phyloP scores from a whole-genome alignment of 2,113 vertebrate genomes.

The Euleptes europaea region DNA sequence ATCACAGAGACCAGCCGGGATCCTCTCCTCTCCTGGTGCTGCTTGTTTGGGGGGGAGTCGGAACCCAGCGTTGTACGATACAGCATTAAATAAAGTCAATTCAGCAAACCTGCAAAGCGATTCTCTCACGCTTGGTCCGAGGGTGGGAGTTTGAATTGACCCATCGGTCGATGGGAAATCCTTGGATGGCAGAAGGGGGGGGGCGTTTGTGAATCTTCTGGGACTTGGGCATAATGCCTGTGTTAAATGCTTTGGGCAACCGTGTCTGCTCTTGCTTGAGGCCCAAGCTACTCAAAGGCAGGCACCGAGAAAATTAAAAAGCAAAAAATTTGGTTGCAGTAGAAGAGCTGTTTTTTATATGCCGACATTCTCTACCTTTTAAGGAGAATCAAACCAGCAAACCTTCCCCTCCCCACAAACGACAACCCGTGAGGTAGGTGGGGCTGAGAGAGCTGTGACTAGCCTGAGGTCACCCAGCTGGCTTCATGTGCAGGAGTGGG shows the following conservation, averaged over 20 bases:
- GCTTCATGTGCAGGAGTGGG: too few species aligned
- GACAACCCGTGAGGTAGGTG: too few species aligned
- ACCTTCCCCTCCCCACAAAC: too few species aligned
- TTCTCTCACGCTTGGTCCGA: not conserved
- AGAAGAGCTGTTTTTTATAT: too few species aligned
- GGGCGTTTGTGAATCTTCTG: too few species aligned
- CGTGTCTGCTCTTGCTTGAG: not conserved
- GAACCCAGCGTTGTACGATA: constrained; percentile 63
- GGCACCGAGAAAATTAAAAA: not conserved
- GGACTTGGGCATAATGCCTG: not conserved
- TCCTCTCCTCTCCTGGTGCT: constrained; percentile 48
- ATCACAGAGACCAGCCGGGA: constrained; percentile 38
- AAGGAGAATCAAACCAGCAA: too few species aligned
- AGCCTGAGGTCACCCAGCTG: too few species aligned
- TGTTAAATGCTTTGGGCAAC: not conserved
- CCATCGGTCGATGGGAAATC: not conserved
- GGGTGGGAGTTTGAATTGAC: not conserved
- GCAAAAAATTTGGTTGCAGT: not conserved
- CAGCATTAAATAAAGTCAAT: constrained; percentile 63
- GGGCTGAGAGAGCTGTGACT: too few species aligned
- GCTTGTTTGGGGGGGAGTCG: constrained; percentile 56
- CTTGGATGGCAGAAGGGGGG: not conserved
- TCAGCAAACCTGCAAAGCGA: constrained; percentile 22
- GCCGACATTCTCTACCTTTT: too few species aligned
- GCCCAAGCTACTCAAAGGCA: not conserved